phyloP scores from a whole-genome alignment of 1,140 invertebrate species.

The Idris sp. region DNA sequence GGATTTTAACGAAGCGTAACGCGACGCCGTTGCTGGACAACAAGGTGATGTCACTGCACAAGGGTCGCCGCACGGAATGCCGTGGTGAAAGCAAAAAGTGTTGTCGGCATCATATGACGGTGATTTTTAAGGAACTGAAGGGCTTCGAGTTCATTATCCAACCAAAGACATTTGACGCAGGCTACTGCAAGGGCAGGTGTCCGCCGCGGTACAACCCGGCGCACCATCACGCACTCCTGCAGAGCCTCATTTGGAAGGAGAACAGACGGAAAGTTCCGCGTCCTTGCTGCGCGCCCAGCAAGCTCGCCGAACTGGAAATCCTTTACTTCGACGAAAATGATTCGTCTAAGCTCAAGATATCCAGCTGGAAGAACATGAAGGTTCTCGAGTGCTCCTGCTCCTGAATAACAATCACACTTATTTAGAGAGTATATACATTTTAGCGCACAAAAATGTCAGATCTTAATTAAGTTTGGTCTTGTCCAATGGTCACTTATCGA shows the following conservation, averaged over 20 bases:
- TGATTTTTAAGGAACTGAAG: conserved; percentile 83
- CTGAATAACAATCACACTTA: conserved; percentile 68
- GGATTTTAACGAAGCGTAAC: conserved; percentile 30
- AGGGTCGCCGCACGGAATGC: conserved; percentile 76
- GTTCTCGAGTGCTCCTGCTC: conserved; percentile 87
- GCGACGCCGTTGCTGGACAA: conserved; percentile 54
- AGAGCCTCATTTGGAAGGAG: conserved; percentile 83
- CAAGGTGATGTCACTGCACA: conserved; percentile 71
- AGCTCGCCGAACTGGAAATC: conserved; percentile 83
- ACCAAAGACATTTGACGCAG: conserved; percentile 85
- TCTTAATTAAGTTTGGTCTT: too few species aligned
- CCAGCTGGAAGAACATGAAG: conserved; percentile 85
- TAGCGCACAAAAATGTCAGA: too few species aligned
- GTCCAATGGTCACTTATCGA: too few species aligned
- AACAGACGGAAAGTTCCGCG: conserved; percentile 80
- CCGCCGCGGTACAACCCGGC: conserved; percentile 84
- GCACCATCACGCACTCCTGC: conserved; percentile 85
- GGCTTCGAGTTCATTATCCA: conserved; percentile 85
- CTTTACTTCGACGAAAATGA: conserved; percentile 83
- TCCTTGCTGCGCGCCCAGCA: conserved; percentile 86
- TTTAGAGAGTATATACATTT: too few species aligned
- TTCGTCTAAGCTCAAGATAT: conserved; percentile 82
- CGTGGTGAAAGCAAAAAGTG: conserved; percentile 80
- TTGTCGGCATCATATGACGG: conserved; percentile 83
- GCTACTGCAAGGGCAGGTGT: conserved; percentile 85